Evolutionary conservation across 23 tunicate species (phyloP).

Genomic region (Phallusia fumigata): DNA sequence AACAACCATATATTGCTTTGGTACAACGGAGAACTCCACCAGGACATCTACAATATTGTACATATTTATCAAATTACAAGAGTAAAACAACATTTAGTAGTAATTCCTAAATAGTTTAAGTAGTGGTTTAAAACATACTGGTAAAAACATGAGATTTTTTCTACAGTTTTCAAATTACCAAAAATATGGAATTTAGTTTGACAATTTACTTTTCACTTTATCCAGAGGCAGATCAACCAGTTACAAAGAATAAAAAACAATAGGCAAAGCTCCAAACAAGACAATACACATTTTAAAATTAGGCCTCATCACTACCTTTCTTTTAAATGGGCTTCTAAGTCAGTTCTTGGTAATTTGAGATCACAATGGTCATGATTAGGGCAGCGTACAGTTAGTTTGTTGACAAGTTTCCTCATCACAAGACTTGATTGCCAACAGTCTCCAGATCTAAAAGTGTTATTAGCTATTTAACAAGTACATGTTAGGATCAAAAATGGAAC

Average conservation of each 20-base stretch:
- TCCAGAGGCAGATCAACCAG: no score
- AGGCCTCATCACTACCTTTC: constrained; percentile 31
- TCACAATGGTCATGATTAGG: constrained; percentile 59
- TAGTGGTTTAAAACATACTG: no score
- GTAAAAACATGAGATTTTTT: background rate
- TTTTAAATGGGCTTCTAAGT: constrained; percentile 52
- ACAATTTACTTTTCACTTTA: background rate
- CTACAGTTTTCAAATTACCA: no score
- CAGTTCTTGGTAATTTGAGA: constrained; percentile 44
- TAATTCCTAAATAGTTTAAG: no score
- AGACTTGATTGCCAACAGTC: constrained; percentile 89
- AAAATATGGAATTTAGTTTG: background rate
- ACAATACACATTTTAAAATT: background rate
- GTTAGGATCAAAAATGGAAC: background rate
- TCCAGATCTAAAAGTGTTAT: constrained; percentile 21
- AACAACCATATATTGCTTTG: constrained; percentile 79
- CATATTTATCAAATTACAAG: background rate
- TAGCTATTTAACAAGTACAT: background rate
- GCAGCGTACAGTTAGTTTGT: constrained; percentile 66
- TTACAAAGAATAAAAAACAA: no score
- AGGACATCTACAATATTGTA: constrained; percentile 44
- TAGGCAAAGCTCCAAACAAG: background rate
- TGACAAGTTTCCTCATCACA: constrained; percentile 63
- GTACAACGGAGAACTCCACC: constrained; percentile 63
- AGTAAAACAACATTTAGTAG: no score